Evolutionary conservation across 2,113 vertebrate genomes (phyloP).

Genomic region (Craseonycteris thonglongyai): DNA sequence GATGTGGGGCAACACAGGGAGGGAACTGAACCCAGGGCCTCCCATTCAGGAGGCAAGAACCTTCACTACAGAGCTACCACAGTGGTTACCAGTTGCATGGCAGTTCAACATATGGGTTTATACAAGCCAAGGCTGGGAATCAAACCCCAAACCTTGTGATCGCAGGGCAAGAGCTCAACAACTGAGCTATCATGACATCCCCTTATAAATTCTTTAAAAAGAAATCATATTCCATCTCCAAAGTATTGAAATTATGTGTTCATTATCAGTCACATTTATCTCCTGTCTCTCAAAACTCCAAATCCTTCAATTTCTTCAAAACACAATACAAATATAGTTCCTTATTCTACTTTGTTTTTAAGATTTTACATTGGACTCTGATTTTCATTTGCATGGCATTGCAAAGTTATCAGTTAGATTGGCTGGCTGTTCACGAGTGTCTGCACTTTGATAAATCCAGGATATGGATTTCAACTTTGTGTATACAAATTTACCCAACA

Average conservation of each 20-base stretch:
- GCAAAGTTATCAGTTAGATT: neutral
- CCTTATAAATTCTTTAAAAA: neutral
- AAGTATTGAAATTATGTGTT: neutral
- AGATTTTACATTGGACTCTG: neutral
- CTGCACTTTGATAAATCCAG: neutral
- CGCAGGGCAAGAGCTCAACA: too few relatives aligned
- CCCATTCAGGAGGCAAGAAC: too few relatives aligned
- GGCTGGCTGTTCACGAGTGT: neutral
- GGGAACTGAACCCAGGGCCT: too few relatives aligned
- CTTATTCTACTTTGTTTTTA: slow-evolving; percentile 6
- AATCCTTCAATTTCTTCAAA: slow-evolving; percentile 39
- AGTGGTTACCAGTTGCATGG: too few relatives aligned
- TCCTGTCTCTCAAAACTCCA: neutral
- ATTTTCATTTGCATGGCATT: neutral
- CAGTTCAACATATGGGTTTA: too few relatives aligned
- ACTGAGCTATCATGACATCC: too few relatives aligned
- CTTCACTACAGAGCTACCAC: too few relatives aligned
- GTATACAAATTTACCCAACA: neutral
- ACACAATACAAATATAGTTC: neutral
- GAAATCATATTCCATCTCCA: neutral
- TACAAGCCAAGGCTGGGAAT: too few relatives aligned
- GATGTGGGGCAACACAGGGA: too few relatives aligned
- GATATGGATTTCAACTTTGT: neutral
- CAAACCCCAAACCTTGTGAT: too few relatives aligned
- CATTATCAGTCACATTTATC: neutral